A percentile compares a stretch with the other conserved stretches of the same genome.
These are phyloP conservation scores for Venustoraphidia nigricollis DNA, from an alignment of 2,888 invertebrate species.

Conservation along the genomic window DNA sequence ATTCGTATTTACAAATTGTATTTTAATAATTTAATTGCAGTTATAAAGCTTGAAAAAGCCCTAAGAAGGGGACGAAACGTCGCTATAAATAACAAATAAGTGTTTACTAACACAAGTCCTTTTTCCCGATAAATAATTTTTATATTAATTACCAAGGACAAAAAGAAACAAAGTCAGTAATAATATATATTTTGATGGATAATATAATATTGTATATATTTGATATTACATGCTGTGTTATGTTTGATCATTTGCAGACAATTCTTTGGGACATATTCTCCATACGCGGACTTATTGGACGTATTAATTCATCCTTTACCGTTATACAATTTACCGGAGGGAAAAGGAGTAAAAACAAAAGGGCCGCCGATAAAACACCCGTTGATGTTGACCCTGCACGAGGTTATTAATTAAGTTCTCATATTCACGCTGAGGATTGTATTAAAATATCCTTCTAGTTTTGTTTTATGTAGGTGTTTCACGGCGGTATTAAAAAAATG, in stretches of 20 bases:
- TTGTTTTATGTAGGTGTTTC: slow-evolving; percentile 32
- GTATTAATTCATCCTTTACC: slow-evolving; percentile 44
- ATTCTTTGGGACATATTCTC: slow-evolving; percentile 72
- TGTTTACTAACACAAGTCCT: no score
- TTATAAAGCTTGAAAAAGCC: no score
- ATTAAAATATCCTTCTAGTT: not conserved
- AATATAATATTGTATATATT: no score
- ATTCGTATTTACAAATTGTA: no score
- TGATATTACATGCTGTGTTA: slow-evolving; percentile 7
- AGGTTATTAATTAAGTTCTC: slow-evolving; percentile 17
- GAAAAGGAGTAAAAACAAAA: slow-evolving; percentile 47
- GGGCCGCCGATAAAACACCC: slow-evolving; percentile 35
- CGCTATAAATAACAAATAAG: no score
- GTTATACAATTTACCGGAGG: slow-evolving; percentile 41
- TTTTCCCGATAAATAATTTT: no score
- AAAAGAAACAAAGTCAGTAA: no score
- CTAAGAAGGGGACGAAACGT: no score
- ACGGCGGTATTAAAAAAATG: slow-evolving; percentile 69
- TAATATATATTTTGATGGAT: no score
- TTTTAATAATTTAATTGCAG: no score
- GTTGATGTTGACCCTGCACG: slow-evolving; percentile 34
- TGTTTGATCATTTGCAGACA: slow-evolving; percentile 34
- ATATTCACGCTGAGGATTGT: no score
- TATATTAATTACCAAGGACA: no score
- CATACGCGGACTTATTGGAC: slow-evolving; percentile 62